These are phyloP conservation scores for Neodon shergylaensis DNA, from an alignment of 2,113 vertebrate species.

Conservation along the genomic window DNA sequence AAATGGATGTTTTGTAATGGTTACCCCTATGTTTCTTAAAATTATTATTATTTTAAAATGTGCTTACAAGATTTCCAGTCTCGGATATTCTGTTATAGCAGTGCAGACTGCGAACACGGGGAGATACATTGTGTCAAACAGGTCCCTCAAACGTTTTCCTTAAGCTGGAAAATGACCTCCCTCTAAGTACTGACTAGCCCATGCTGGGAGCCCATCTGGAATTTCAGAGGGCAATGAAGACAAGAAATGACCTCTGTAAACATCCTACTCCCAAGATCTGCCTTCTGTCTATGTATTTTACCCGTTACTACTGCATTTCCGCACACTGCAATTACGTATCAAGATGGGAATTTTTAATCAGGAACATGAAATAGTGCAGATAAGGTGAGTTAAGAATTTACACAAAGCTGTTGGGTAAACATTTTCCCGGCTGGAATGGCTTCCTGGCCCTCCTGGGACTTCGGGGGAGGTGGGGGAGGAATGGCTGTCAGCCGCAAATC, in stretches of 20 bases:
- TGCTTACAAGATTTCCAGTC: not conserved
- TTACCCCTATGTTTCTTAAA: not conserved
- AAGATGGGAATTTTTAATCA: not conserved
- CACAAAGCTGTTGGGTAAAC: not conserved
- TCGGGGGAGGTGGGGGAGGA: not conserved
- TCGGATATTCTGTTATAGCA: not conserved
- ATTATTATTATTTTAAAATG: not conserved
- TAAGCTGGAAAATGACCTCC: constrained; percentile 10
- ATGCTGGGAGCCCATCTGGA: not conserved
- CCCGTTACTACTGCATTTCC: not conserved
- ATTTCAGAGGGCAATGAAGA: not conserved
- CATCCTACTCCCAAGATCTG: not conserved
- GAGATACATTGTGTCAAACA: not conserved
- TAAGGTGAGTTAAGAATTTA: not conserved
- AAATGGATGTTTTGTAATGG: not conserved
- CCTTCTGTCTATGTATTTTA: not conserved
- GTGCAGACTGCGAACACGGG: not conserved
- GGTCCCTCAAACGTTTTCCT: not conserved
- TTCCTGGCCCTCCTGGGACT: not conserved
- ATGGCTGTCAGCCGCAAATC: not conserved
- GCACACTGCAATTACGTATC: not conserved
- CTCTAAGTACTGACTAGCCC: not conserved
- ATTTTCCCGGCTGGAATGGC: not conserved
- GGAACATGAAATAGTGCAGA: not conserved
- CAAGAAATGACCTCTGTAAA: not conserved